phyloP scores from a whole-genome alignment of 2,113 vertebrate genomes.

The Todiramphus chloris region DNA sequence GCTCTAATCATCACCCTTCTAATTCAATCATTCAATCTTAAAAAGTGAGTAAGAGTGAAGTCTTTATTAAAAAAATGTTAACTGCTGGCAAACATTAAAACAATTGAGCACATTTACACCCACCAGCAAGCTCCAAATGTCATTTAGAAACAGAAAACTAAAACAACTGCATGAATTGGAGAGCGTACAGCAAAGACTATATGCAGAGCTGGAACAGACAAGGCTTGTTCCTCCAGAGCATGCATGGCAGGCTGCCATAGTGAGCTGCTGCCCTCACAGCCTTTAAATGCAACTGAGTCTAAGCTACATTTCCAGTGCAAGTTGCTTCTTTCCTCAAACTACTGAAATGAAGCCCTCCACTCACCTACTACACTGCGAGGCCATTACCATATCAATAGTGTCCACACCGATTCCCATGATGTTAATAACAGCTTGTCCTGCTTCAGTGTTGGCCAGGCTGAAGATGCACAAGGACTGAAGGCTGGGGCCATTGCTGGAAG shows the following conservation, averaged over 20 bases:
- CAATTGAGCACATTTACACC: background rate
- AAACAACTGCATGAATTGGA: background rate
- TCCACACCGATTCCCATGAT: constrained; percentile 98
- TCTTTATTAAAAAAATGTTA: background rate
- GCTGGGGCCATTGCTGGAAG: constrained; percentile 80
- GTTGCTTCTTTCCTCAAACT: background rate
- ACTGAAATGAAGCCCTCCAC: background rate
- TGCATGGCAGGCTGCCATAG: background rate
- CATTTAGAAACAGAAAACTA: background rate
- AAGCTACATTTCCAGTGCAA: background rate
- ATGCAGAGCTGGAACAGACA: background rate
- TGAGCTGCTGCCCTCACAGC: background rate
- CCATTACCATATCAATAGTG: constrained; percentile 92
- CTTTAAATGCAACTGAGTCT: background rate
- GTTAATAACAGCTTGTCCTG: constrained; percentile 93
- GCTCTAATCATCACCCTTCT: background rate
- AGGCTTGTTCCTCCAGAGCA: background rate
- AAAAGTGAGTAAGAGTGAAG: background rate
- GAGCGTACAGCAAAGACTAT: background rate
- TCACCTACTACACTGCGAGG: constrained; percentile 91
- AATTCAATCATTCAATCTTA: background rate
- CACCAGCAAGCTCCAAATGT: background rate
- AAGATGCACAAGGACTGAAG: constrained; percentile 95
- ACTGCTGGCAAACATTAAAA: background rate
- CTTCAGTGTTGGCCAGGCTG: constrained; percentile 94